Evolutionary conservation across 2,888 invertebrate genomes (phyloP).

Genomic region (Drosophila melanosoma): DNA sequence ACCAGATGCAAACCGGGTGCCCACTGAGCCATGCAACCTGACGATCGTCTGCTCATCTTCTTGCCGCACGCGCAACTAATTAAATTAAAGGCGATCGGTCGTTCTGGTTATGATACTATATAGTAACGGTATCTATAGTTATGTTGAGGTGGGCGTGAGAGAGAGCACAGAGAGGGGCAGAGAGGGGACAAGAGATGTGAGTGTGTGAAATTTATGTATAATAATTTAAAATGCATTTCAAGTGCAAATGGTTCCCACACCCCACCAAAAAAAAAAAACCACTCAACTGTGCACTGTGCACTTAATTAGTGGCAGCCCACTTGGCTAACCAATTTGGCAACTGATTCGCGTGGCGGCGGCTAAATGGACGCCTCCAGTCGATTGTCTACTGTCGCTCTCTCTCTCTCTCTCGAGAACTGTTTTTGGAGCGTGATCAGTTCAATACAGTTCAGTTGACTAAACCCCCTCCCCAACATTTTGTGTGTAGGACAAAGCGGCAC

Average conservation of each 20-base stretch:
- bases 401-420: conserved; percentile 45
- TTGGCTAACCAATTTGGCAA: conserved; percentile 73
- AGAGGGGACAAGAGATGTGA: neutral
- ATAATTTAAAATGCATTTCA: conserved; percentile 64
- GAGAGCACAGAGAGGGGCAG: neutral
- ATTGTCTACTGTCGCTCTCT: conserved; percentile 18
- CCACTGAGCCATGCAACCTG: conserved; percentile 67
- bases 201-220: conserved; percentile 65
- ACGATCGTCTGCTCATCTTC: conserved; percentile 15
- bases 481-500: conserved; percentile 76
- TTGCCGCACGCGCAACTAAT: conserved; percentile 76
- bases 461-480: conserved; percentile 41
- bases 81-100: conserved; percentile 76
- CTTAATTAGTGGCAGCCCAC: conserved; percentile 70
- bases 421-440: conserved; percentile 69
- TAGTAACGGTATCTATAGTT: conserved; percentile 24
- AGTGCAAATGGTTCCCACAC: conserved; percentile 66
- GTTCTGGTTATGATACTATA: conserved; percentile 28
- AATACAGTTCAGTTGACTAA: conserved; percentile 68
- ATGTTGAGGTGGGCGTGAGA: conserved; percentile 38
- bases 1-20: conserved; percentile 49
- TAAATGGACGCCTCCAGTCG: conserved; percentile 64
- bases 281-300: conserved; percentile 37
- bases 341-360: conserved; percentile 62
- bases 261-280: conserved; percentile 41